These are phyloP conservation scores for Crotalus tigris DNA, from an alignment of 2,113 vertebrate species.

Conservation along the genomic window DNA sequence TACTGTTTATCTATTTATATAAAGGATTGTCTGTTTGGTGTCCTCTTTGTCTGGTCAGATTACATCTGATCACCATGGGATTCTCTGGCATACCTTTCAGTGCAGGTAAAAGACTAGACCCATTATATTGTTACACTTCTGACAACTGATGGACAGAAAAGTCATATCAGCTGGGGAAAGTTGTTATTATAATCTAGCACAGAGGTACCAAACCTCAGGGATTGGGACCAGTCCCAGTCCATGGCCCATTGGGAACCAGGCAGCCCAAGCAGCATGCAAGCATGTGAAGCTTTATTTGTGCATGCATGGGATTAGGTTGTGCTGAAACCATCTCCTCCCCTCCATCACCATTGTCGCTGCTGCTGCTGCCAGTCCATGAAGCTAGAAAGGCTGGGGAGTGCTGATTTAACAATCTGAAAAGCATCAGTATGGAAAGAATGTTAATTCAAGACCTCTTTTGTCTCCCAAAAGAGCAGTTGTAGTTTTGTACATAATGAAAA, in stretches of 20 bases:
- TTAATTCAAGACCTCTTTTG: not conserved
- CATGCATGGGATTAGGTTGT: not conserved
- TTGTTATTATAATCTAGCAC: not conserved
- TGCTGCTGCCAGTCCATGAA: not conserved
- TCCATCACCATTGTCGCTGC: not conserved
- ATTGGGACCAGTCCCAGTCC: not conserved
- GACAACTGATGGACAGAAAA: not conserved
- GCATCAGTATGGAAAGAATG: not conserved
- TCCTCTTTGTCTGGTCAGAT: too few relatives aligned
- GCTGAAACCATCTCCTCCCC: not conserved
- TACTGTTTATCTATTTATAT: too few relatives aligned
- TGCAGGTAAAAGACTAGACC: too few relatives aligned
- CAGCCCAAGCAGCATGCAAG: not conserved
- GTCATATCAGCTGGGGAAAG: not conserved
- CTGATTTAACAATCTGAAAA: not conserved
- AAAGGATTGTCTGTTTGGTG: too few relatives aligned
- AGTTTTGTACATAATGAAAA: not conserved
- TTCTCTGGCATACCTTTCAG: too few relatives aligned
- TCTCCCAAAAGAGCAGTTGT: not conserved
- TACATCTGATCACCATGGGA: too few relatives aligned
- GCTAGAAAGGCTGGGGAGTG: not conserved
- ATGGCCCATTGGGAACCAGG: not conserved
- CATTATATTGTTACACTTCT: too few relatives aligned
- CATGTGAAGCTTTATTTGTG: not conserved
- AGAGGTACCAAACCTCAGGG: not conserved